Evolutionary conservation across 2,888 invertebrate genomes (phyloP).

Genomic region (Microchrysa polita): DNA sequence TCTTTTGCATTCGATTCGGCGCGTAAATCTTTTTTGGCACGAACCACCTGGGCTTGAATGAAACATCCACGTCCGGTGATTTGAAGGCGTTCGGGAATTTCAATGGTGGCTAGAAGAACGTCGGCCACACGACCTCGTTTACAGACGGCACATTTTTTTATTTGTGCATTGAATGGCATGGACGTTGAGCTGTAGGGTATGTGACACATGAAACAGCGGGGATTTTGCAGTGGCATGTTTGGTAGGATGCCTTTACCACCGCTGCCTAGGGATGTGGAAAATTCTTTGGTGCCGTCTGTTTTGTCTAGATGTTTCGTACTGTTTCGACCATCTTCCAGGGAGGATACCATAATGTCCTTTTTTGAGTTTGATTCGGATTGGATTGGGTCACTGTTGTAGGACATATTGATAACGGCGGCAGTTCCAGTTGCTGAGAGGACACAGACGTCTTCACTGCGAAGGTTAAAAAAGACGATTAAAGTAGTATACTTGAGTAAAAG

Average conservation of each 20-base stretch:
- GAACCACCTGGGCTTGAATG: conserved; percentile 79
- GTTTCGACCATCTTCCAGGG: conserved; percentile 65
- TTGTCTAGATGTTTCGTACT: conserved; percentile 35
- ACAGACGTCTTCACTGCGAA: conserved; percentile 89
- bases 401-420: conserved; percentile 82
- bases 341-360: conserved; percentile 65
- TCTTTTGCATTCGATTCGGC: conserved; percentile 91
- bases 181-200: conserved; percentile 82
- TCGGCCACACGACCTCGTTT: conserved; percentile 87
- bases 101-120: conserved; percentile 87
- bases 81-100: conserved; percentile 80
- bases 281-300: conserved; percentile 53
- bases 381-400: conserved; percentile 63
- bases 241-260: conserved; percentile 44
- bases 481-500: not conserved
- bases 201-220: conserved; percentile 70
- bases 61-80: conserved; percentile 76
- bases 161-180: conserved; percentile 78
- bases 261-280: conserved; percentile 54
- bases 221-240: conserved; percentile 50
- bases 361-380: conserved; percentile 57
- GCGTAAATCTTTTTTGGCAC: conserved; percentile 79
- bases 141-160: conserved; percentile 78
- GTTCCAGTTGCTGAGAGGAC: conserved; percentile 94
- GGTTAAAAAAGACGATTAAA: conserved; percentile 53